These are phyloP conservation scores for Magallana gigas DNA, from an alignment of 1,140 invertebrate species.

Conservation along the genomic window DNA sequence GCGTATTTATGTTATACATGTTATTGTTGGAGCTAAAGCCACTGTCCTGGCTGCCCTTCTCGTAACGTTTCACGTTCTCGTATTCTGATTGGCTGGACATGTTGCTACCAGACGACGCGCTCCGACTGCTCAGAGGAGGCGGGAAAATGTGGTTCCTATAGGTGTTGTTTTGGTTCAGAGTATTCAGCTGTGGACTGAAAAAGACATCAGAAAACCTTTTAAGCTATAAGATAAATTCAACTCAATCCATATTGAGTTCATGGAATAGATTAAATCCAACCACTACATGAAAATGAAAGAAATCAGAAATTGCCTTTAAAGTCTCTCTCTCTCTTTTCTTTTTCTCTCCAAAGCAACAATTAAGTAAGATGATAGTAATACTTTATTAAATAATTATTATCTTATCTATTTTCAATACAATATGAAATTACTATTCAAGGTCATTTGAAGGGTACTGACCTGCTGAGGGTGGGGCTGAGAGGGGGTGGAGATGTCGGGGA, in stretches of 20 bases:
- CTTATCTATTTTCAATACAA: too few species aligned
- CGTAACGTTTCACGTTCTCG: constrained; percentile 60
- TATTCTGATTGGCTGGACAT: constrained; percentile 68
- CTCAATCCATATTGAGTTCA: too few species aligned
- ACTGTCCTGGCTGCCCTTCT: constrained; percentile 66
- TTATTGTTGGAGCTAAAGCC: constrained; percentile 71
- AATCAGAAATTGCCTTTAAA: too few species aligned
- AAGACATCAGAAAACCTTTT: not conserved
- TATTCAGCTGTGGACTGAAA: constrained; percentile 65
- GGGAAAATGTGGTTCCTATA: constrained; percentile 78
- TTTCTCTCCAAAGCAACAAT: too few species aligned
- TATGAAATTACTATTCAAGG: not conserved
- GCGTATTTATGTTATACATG: constrained; percentile 71
- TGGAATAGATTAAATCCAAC: too few species aligned
- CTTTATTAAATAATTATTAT: too few species aligned
- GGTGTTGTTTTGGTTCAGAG: constrained; percentile 75
- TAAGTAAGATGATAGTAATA: too few species aligned
- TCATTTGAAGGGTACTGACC: constrained; percentile 51
- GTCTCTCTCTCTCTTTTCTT: too few species aligned
- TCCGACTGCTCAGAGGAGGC: constrained; percentile 67
- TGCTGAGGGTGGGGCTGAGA: constrained; percentile 70
- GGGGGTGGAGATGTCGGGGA: constrained; percentile 53
- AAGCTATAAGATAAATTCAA: too few species aligned
- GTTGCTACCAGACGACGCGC: constrained; percentile 61
- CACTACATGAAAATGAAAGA: too few species aligned